Evolutionary conservation across 2,888 invertebrate species (phyloP), one percentile per base, ranked within the genome.

Genomic region (Dione juno): DNA sequence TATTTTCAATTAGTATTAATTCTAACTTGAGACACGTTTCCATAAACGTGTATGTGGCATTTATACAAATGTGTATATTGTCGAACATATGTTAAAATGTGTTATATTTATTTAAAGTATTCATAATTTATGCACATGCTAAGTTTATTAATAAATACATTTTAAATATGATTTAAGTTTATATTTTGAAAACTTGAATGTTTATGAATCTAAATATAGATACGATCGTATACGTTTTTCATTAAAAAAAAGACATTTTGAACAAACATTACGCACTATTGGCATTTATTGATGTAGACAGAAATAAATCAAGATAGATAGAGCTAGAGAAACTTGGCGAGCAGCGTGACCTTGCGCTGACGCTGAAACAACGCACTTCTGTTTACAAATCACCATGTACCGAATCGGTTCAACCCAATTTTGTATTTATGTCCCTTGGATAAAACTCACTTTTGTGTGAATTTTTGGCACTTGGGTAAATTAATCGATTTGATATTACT

Each of bases 281-380:
- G 61, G 21, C 45, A 63, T 45, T 16, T 37, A 61, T 28, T 28
- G 28, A 28, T 54, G 63, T 11, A 8, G 63, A 53, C 69, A 66
- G 43, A 71, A 69, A 73, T 69, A 71, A 64, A 71, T 74, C 59
- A 53, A 65, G 67, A 67, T 68, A 70, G 48, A 70, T 52, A 57
- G 63, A 41, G 67, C 66, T 69, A 69, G 74, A 66, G 73, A 76
- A 74, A 73, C 76, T 76, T 76, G 76, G 75, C 74, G 70, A 66
- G 41, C 69, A 52, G 21, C 50, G 37, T 48, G 73, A 71, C 76
- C 76, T 76, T 74, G 72, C 65, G 68, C 63, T 41, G 61, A 48
- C 65, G 68, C 63, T 41, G 61, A 48, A 67, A 57, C 68, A 37
- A 53, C 53, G 69, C 57, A 68, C 61, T 64, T 61, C 28, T 69